A percentile compares a stretch with the other conserved stretches of the same genome.
Evolutionary conservation across 2,888 invertebrate species (phyloP).

Genomic region (Polyploca ridens): DNA sequence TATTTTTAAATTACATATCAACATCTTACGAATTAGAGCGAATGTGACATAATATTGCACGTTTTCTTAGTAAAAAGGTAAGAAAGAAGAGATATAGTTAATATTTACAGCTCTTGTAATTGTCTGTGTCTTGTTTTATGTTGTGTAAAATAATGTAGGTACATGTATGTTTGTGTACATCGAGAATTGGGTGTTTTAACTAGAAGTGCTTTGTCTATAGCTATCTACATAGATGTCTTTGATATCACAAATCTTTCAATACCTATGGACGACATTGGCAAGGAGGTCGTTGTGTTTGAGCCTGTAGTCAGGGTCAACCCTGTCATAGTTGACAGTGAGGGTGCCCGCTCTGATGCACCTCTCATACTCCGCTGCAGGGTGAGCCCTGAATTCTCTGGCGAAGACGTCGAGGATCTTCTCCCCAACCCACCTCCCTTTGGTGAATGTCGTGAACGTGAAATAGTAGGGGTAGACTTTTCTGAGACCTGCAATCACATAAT

Average conservation of each 20-base stretch:
- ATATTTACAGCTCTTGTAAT: slow-evolving; percentile 48
- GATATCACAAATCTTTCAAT: slow-evolving; percentile 36
- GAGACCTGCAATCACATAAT: slow-evolving; percentile 86
- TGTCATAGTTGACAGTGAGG: slow-evolving; percentile 96
- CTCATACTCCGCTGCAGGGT: slow-evolving; percentile 96
- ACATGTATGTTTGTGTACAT: slow-evolving; percentile 30
- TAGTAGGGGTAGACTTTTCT: slow-evolving; percentile 98
- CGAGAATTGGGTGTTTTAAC: slow-evolving; percentile 12
- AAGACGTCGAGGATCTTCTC: slow-evolving; percentile 97
- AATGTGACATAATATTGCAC: slow-evolving; percentile 33
- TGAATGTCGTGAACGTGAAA: slow-evolving; percentile 98
- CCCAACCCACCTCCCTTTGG: slow-evolving; percentile 98
- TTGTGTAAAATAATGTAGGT: slow-evolving; percentile 17
- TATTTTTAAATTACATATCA: slow-evolving; percentile 23
- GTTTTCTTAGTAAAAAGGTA: slow-evolving; percentile 43
- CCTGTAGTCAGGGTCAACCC: slow-evolving; percentile 95
- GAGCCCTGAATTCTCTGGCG: slow-evolving; percentile 96
- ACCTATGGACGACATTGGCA: slow-evolving; percentile 98
- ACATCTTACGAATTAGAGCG: slow-evolving; percentile 36
- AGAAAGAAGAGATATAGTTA: slow-evolving; percentile 47
- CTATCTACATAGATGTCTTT: slow-evolving; percentile 30
- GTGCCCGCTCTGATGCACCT: slow-evolving; percentile 96
- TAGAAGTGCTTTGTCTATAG: slow-evolving; percentile 42
- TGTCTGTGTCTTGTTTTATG: slow-evolving; percentile 39
- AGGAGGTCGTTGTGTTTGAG: slow-evolving; percentile 97